Evolutionary conservation across 2,797 vertebrate genomes (phyloP), one percentile per base, ranked within the genome.

Genomic region (Psittacula echo): DNA sequence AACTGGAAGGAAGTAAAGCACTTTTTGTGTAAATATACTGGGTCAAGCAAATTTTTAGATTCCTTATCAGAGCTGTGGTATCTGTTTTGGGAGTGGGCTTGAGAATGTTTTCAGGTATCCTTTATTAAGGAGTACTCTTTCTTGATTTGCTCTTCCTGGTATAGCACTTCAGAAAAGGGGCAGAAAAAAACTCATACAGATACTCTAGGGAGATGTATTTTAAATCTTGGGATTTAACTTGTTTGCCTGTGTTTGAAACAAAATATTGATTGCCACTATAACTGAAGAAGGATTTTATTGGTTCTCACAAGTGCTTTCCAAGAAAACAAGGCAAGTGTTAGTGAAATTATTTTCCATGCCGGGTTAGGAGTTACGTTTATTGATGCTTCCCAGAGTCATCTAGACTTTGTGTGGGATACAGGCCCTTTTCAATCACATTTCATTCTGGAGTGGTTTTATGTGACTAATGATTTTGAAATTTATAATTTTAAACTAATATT

Each of bases 311-410:
- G 64, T 71, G 13, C 60, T 80, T 91, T 34, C 48, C 58, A 78
- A 48, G 71, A 89, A 85, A 77, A 64, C 32, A 42, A 54, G 71
- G 67, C 3, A 3, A 82, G 44, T 24, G 44, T 88, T 85, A 90
- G 74, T 56, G 71, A 80, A 91, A 89, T 60, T 19, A 39, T 72
- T 95, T 94, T 51, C 65, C 41, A 2, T 60, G 78, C 44, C 64
- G 5, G 22, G 76, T 17, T 6, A 85, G 73, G 30, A 94, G 85
- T 89, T 89, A 26, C 17, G 29, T 47, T 79, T 85, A 95, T 93
- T 89, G 93, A 95, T 85, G 78, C 75, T 92, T 96, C 78, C 87
- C 93, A 96, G 91, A 85, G 68, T 82, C 39, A 41, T 67, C 42
- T 60, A 62, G 71, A 82, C 54, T 76, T 76, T 16, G 32, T 81